phyloP scores from a whole-genome alignment of 2,113 vertebrate species.

The Halcyon senegalensis region DNA sequence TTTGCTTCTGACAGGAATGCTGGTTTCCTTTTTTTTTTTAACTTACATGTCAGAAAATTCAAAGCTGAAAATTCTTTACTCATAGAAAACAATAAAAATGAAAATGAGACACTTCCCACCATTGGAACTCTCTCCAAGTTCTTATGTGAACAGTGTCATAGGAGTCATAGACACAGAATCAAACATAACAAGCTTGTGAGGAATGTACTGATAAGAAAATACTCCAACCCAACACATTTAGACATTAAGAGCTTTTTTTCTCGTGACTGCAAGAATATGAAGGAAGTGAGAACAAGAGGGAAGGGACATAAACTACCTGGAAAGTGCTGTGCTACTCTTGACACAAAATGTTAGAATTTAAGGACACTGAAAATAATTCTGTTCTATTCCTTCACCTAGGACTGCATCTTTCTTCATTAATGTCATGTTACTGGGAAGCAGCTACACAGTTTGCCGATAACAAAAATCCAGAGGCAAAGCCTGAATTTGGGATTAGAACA shows the following conservation, averaged over 20 bases:
- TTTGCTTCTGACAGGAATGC: background rate
- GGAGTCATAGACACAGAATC: background rate
- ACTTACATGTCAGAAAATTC: background rate
- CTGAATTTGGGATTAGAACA: background rate
- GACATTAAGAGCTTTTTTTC: background rate
- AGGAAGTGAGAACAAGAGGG: background rate
- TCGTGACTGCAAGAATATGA: background rate
- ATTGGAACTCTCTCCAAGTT: background rate
- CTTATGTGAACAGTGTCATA: background rate
- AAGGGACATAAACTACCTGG: background rate
- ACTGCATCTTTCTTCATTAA: background rate
- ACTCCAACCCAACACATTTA: background rate
- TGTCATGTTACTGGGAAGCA: background rate
- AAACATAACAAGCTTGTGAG: background rate
- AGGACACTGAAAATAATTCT: background rate
- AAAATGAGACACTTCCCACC: background rate
- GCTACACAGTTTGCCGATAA: background rate
- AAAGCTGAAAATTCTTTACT: background rate
- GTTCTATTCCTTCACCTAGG: background rate
- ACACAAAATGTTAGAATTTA: background rate
- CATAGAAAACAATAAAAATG: background rate
- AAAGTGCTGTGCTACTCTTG: background rate
- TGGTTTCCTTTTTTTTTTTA: background rate
- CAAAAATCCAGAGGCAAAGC: background rate
- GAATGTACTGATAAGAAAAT: background rate